Conservation (phyloP, 2,888 invertebrate species). For the Synergus laeviventris region DNA sequence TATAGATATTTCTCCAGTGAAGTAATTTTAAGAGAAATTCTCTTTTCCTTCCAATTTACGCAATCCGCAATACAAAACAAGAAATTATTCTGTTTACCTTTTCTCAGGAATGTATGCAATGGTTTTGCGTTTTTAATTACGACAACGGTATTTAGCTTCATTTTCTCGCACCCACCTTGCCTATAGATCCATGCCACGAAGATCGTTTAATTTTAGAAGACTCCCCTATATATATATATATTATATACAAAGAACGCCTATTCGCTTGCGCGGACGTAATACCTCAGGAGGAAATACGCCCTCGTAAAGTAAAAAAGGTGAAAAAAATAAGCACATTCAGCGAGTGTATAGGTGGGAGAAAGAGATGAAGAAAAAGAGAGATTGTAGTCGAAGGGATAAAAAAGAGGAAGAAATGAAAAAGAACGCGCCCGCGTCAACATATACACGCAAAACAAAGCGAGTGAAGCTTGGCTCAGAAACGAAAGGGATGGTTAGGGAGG, state of each 20-base stretch:
- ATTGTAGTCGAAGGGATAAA: conserved; percentile 16
- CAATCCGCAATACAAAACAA: neutral
- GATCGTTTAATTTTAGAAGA: conserved; percentile 2
- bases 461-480: conserved; percentile 15
- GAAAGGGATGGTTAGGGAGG: conserved; percentile 19
- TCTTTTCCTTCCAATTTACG: neutral
- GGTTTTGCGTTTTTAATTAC: no score
- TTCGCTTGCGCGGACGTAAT: neutral
- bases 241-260: neutral
- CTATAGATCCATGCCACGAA: neutral
- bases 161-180: no score
- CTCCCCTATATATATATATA: neutral
- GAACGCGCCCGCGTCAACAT: conserved; percentile 25
- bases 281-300: conserved; percentile 12
- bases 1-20: neutral
- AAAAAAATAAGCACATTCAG: conserved; percentile 22
- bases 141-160: no score
- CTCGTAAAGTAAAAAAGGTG: conserved; percentile 34
- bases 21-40: neutral
- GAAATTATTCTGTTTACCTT: neutral
- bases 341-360: neutral
- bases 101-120: no score
- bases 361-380: neutral
- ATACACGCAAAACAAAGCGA: conserved; percentile 22
- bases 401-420: conserved; percentile 35